Percentiles rank a stretch among this genome's conserved stretches.
Conservation (phyloP, 2,113 vertebrate genomes). For the Eupsittula cactorum region DNA sequence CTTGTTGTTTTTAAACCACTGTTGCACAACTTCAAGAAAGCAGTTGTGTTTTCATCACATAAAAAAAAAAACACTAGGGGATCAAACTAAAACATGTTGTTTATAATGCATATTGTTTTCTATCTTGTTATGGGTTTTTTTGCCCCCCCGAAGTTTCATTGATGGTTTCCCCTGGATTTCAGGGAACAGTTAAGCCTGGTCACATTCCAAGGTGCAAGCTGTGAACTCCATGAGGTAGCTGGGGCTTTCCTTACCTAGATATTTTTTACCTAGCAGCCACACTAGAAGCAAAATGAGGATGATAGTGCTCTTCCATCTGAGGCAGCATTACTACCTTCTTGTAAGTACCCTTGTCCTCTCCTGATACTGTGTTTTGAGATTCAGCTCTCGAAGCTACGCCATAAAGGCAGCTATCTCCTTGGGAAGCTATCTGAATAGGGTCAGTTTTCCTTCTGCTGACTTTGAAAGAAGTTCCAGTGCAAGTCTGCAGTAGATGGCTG, state of each 20-base stretch:
- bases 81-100: background rate
- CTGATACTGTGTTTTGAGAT: background rate
- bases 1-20: background rate
- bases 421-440: background rate
- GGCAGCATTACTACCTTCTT: background rate
- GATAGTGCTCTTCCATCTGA: background rate
- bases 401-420: background rate
- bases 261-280: background rate
- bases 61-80: background rate
- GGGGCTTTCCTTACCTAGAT: background rate
- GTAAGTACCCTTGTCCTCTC: background rate
- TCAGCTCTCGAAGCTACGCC: background rate
- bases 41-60: background rate
- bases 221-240: background rate
- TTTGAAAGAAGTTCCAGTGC: background rate
- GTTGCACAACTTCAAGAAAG: background rate
- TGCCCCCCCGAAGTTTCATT: background rate
- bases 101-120: background rate
- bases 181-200: background rate
- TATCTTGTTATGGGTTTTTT: background rate
- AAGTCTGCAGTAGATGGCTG: too few relatives aligned
- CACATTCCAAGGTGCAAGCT: background rate
- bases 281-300: background rate
- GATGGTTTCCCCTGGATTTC: background rate
- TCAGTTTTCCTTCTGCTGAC: background rate